Percentiles rank a stretch among this genome's conserved stretches.
Evolutionary conservation across 2,113 vertebrate species (phyloP).

Genomic region (Oreochromis niloticus): DNA sequence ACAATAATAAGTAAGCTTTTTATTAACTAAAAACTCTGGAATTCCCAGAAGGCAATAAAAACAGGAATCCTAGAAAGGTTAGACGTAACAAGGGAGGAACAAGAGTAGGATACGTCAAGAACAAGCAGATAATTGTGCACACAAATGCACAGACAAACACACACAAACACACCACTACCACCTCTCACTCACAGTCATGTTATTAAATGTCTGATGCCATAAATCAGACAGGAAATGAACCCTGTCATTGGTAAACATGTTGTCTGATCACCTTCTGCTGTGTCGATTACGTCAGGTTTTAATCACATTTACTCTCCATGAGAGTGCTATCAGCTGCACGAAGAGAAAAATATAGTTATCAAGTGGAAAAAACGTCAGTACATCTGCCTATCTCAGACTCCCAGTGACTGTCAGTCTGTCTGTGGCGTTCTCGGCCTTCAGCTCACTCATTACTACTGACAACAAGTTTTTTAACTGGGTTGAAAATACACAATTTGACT

Average conservation of each 20-base stretch:
- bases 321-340: background rate
- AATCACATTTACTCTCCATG: background rate
- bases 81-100: background rate
- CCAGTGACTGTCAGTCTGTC: background rate
- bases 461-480: background rate
- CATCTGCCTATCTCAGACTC: background rate
- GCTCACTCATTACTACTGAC: rapidly evolving
- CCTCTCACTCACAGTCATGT: background rate
- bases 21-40: background rate
- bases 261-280: background rate
- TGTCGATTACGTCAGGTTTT: background rate
- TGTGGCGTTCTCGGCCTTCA: background rate
- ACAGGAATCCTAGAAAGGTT: background rate
- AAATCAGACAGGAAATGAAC: slow-evolving; percentile 8
- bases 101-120: background rate
- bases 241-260: background rate
- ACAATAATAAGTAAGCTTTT: background rate
- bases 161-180: background rate
- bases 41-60: background rate
- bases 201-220: background rate
- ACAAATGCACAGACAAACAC: background rate
- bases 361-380: background rate
- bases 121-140: background rate
- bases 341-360: background rate
- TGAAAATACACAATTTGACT: rapidly evolving